These are phyloP conservation scores for Drosophila prosaltans DNA, from an alignment of 1,140 invertebrate species.

Conservation along the genomic window DNA sequence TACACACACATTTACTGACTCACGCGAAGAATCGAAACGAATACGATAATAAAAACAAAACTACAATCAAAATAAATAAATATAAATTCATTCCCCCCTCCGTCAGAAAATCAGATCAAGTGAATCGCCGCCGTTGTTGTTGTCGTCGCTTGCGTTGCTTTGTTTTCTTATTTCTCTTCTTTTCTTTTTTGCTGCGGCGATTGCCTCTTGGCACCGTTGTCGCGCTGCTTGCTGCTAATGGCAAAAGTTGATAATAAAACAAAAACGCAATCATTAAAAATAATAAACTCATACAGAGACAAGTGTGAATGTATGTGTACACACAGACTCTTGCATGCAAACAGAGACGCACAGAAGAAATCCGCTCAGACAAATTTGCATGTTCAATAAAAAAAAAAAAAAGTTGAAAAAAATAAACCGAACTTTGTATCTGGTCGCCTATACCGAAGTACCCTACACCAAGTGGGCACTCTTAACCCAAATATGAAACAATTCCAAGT, in stretches of 20 bases:
- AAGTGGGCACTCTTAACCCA: too few relatives aligned
- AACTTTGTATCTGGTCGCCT: slow-evolving; percentile 21
- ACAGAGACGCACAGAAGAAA: slow-evolving; percentile 17
- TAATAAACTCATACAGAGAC: slow-evolving; percentile 52
- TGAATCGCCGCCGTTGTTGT: slow-evolving; percentile 43
- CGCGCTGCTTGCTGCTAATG: slow-evolving; percentile 46
- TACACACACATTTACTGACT: slow-evolving; percentile 31
- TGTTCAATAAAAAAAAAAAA: slow-evolving; percentile 53
- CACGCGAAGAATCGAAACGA: slow-evolving; percentile 32
- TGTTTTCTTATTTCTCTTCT: slow-evolving; percentile 31
- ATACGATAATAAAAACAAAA: slow-evolving; percentile 67
- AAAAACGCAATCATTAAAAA: slow-evolving; percentile 73
- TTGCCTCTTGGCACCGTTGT: slow-evolving; percentile 20
- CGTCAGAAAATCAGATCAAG: slow-evolving; percentile 65
- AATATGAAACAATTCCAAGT: too few relatives aligned
- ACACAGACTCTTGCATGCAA: slow-evolving; percentile 14
- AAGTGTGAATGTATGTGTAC: not conserved
- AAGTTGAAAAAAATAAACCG: slow-evolving; percentile 23
- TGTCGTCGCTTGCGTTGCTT: not conserved
- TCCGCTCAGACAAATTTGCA: slow-evolving; percentile 60
- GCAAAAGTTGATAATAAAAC: slow-evolving; percentile 71
- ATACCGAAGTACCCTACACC: slow-evolving; percentile 44
- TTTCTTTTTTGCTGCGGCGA: slow-evolving; percentile 23
- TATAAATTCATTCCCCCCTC: slow-evolving; percentile 12
- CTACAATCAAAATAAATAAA: slow-evolving; percentile 65